These are phyloP conservation scores for Cephalotes varians DNA, from an alignment of 2,888 invertebrate species.

Conservation along the genomic window DNA sequence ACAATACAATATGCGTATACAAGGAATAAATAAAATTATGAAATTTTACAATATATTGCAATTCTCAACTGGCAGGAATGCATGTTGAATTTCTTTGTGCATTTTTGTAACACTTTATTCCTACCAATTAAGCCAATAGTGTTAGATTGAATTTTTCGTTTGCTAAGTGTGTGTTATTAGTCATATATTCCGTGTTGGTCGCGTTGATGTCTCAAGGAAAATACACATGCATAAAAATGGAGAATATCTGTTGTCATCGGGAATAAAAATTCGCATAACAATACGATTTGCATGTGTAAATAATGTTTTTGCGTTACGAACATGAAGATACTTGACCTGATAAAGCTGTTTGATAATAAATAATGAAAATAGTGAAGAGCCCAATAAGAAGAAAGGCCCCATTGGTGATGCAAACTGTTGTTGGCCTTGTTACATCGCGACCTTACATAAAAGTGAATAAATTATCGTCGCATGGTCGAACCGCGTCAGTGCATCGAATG, in stretches of 20 bases:
- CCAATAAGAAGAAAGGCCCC: not conserved
- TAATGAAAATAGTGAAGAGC: not conserved
- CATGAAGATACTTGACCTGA: constrained; percentile 1
- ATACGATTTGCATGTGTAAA: no score
- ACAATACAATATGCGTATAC: not conserved
- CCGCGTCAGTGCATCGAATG: constrained; percentile 29
- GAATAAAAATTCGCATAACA: not conserved
- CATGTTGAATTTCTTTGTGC: not conserved
- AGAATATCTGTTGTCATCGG: not conserved
- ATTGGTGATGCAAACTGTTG: not conserved
- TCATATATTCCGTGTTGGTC: not conserved
- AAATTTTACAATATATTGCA: no score
- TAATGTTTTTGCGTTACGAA: not conserved
- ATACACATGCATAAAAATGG: not conserved
- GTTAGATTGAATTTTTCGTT: constrained; percentile 12
- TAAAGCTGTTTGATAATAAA: not conserved
- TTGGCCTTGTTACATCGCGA: constrained; percentile 2
- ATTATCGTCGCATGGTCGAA: constrained; percentile 29
- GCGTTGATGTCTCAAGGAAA: not conserved
- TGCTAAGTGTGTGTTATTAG: not conserved
- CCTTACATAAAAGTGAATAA: constrained; percentile 49
- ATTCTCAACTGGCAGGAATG: not conserved
- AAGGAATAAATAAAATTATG: not conserved
- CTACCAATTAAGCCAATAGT: constrained; percentile 13
- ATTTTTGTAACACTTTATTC: not conserved